A percentile compares a stretch with the other conserved stretches of the same genome.
These are phyloP conservation scores for Hippolais icterina DNA, from an alignment of 2,113 vertebrate species.

Conservation along the genomic window DNA sequence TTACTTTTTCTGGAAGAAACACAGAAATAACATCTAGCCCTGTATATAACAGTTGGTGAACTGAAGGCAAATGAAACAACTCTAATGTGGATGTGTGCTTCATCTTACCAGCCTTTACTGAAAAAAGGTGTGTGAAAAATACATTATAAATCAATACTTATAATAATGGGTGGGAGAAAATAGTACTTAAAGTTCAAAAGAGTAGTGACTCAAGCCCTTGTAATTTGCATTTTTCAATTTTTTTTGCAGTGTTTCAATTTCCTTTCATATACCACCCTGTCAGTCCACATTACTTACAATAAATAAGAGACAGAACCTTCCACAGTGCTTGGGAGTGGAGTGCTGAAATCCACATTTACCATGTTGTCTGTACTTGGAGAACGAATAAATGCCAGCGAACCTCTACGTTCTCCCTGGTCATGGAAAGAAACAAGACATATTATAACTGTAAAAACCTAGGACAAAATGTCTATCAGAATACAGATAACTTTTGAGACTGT, in stretches of 20 bases:
- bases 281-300: conserved; percentile 76
- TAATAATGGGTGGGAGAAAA: background rate
- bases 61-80: background rate
- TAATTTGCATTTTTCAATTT: background rate
- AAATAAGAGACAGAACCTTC: conserved; percentile 79
- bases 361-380: conserved; percentile 82
- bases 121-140: background rate
- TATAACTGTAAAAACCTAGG: background rate
- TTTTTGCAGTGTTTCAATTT: background rate
- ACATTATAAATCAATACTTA: background rate
- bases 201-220: background rate
- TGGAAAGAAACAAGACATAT: background rate
- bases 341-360: conserved; percentile 87
- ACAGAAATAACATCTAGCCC: background rate
- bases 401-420: conserved; percentile 87
- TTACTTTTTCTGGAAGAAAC: background rate
- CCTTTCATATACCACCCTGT: background rate
- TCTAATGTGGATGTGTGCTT: background rate
- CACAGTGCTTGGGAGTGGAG: conserved; percentile 73
- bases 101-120: background rate
- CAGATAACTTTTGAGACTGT: background rate
- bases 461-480: background rate
- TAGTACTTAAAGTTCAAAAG: background rate
- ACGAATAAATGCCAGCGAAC: conserved; percentile 91
- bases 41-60: background rate